Conservation (phyloP, 2,888 invertebrate genomes). For the Antheraea yamamai region DNA sequence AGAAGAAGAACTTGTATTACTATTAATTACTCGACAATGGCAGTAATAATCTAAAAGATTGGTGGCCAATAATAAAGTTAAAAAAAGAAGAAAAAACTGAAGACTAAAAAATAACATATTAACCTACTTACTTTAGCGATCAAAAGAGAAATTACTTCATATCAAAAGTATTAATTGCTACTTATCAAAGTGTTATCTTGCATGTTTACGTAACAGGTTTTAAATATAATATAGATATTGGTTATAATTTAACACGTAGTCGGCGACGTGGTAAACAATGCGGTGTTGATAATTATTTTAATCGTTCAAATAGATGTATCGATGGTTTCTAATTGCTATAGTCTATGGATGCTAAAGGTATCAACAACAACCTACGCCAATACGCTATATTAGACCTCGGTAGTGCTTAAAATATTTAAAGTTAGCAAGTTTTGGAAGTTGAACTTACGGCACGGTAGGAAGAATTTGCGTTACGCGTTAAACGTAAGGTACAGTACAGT, state of each 20-base stretch:
- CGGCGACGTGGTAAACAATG: neutral
- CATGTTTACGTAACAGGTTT: constrained; percentile 4
- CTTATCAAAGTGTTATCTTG: neutral
- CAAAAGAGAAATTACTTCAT: neutral
- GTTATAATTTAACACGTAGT: neutral
- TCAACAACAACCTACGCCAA: too few species aligned
- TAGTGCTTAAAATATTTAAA: too few species aligned
- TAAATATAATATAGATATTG: neutral
- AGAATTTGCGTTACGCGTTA: too few species aligned
- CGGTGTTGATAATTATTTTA: neutral
- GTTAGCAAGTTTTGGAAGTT: too few species aligned
- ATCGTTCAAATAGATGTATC: neutral
- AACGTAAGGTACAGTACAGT: too few species aligned
- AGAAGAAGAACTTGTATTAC: too few species aligned
- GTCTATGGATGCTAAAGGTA: neutral
- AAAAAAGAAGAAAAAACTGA: too few species aligned
- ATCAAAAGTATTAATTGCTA: neutral
- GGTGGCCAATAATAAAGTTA: too few species aligned
- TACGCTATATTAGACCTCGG: too few species aligned
- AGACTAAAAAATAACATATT: neutral
- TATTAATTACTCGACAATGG: too few species aligned
- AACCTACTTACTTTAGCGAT: neutral
- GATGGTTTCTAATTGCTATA: neutral
- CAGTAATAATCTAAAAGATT: too few species aligned
- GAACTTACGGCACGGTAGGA: too few species aligned